phyloP scores from a whole-genome alignment of 2,113 vertebrate species.

The Indicator maculatus region DNA sequence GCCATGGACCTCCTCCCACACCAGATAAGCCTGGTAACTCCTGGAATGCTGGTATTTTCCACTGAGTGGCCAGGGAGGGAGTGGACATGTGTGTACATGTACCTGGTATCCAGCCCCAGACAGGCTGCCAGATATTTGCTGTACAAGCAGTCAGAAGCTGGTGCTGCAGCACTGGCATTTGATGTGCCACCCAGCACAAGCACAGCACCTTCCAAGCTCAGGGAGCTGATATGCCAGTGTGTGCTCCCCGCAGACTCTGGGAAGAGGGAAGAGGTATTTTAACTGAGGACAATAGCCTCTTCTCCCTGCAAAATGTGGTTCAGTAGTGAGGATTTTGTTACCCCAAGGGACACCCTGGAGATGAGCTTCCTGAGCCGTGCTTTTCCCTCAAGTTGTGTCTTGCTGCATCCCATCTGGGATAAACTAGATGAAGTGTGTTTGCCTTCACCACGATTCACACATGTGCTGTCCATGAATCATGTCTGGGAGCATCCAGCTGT shows the following conservation, averaged over 20 bases:
- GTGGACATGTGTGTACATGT: neutral
- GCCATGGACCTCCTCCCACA: neutral
- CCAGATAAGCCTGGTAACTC: slow-evolving; percentile 21
- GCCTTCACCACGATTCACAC: neutral
- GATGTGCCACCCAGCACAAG: neutral
- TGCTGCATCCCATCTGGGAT: neutral
- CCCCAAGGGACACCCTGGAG: neutral
- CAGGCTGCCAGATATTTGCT: neutral
- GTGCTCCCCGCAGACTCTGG: rapidly evolving
- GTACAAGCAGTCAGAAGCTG: neutral
- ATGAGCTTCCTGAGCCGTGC: neutral
- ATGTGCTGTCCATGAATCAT: neutral
- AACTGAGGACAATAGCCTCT: neutral
- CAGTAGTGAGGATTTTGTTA: rapidly evolving
- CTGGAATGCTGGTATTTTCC: slow-evolving; percentile 60
- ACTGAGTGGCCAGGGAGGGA: neutral
- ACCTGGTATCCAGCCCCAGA: neutral
- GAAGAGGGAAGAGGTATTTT: neutral
- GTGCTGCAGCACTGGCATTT: neutral
- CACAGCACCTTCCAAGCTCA: rapidly evolving
- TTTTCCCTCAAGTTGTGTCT: neutral
- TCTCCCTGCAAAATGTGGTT: neutral
- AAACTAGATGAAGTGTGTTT: rapidly evolving
- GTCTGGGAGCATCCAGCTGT: neutral
- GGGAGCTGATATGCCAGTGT: neutral